Evolutionary conservation across 2,888 invertebrate genomes (phyloP), one percentile per base, ranked within the genome.

Genomic region (Anoplius nigerrimus): DNA sequence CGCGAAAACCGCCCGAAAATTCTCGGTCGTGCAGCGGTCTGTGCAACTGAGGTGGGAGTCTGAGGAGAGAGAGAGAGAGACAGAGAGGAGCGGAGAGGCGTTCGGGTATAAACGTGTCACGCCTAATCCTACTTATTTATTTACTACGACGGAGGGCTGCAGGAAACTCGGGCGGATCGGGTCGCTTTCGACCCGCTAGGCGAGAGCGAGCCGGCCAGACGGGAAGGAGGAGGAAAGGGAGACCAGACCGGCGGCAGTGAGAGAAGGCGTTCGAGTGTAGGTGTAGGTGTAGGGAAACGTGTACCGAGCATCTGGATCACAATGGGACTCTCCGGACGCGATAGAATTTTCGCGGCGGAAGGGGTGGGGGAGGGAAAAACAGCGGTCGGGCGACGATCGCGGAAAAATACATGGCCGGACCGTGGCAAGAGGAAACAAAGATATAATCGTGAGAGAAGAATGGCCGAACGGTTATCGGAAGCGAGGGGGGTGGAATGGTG

Each of bases 81-180:
- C 11, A 5, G 11, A 13, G 34, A 3, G 11, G 11, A 34, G 11
- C 11, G 11, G 60, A n/a, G n/a, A n/a, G n/a, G n/a, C n/a, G n/a
- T n/a, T n/a, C 69, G 75, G 72, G 76, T 75, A 76, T 77, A 74
- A 80, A 79, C 80, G 77, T 78, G 79, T 78, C 76, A 73, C 76
- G 72, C 69, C 78, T 80, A 80, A 80, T 82, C 76, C 81, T 81
- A 78, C 78, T 82, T 81, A 82, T 78, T 82, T 82, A 82, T 82
- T 82, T 82, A 81, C 72, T 69, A 76, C 71, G 57, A 66, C 58
- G 62, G 66, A 62, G 69, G 64, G 56, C 46, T 61, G n/a, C 18
- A 68, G 62, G 63, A 72, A 72, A 69, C 69, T 74, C 42, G 62
- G 52, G 27, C 43, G 62, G 63, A 63, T 64, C 66, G 66, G 64